These are phyloP conservation scores for Tetrapedia diversipes DNA, from an alignment of 2,888 invertebrate species.

Conservation along the genomic window DNA sequence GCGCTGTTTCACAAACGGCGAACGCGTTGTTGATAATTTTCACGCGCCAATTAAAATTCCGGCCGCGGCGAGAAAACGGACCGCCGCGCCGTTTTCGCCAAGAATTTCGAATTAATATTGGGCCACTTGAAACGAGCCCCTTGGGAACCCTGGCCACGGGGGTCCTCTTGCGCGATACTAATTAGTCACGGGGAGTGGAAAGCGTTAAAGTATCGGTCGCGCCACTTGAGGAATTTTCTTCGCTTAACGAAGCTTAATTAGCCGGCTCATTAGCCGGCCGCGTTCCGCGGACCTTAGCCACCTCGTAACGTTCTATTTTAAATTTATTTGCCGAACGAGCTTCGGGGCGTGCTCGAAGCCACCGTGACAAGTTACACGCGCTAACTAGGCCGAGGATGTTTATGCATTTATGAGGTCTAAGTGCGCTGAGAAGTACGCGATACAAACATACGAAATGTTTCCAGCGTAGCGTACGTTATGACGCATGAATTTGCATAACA, in stretches of 20 bases:
- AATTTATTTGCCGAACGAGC: slow-evolving; percentile 49
- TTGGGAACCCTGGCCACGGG: slow-evolving; percentile 20
- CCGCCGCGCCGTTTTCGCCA: slow-evolving; percentile 1
- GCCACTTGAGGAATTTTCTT: slow-evolving; percentile 62
- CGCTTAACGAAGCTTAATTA: slow-evolving; percentile 67
- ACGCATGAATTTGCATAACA: too few relatives aligned
- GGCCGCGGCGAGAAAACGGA: background rate
- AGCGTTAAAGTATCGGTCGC: slow-evolving; percentile 56
- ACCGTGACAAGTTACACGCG: slow-evolving; percentile 7
- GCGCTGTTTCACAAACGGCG: too few relatives aligned
- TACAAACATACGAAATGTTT: too few relatives aligned
- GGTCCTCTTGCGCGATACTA: slow-evolving; percentile 56
- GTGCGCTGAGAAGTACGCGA: too few relatives aligned
- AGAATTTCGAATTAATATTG: slow-evolving; percentile 26
- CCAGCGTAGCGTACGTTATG: too few relatives aligned
- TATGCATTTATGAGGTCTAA: slow-evolving; percentile 28
- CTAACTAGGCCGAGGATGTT: slow-evolving; percentile 15
- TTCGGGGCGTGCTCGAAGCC: background rate
- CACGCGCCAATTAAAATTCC: background rate
- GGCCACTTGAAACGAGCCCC: slow-evolving; percentile 21
- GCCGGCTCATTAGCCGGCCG: slow-evolving; percentile 64
- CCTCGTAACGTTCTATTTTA: slow-evolving; percentile 48
- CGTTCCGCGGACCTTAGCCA: slow-evolving; percentile 43
- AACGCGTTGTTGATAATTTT: too few relatives aligned
- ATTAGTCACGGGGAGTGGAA: slow-evolving; percentile 58